phyloP scores from a whole-genome alignment of 2,113 vertebrate species.

The Brachyhypopomus gauderio region DNA sequence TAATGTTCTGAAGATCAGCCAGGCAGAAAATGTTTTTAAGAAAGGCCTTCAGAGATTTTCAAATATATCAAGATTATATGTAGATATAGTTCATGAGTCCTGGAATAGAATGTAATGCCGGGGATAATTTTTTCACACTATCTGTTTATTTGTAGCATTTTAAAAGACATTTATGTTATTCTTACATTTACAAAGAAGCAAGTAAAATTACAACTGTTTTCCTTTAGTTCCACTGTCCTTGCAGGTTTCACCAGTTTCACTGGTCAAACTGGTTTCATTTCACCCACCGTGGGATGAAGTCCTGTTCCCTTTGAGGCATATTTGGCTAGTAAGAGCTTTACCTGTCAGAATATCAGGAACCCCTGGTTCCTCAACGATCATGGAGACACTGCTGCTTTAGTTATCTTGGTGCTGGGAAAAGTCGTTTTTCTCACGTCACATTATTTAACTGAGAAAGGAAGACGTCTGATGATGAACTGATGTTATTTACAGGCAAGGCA shows the following conservation, averaged over 20 bases:
- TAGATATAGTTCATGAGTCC: neutral
- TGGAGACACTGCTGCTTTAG: slow-evolving; percentile 61
- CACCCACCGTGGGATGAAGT: neutral
- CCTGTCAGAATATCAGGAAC: neutral
- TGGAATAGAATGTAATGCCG: neutral
- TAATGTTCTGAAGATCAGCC: neutral
- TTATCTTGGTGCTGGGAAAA: slow-evolving; percentile 52
- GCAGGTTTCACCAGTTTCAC: neutral
- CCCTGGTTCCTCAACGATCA: neutral
- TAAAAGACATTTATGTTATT: neutral
- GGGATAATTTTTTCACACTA: neutral
- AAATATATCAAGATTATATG: slow-evolving; percentile 12
- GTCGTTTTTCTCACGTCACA: slow-evolving; percentile 57
- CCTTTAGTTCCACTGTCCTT: neutral
- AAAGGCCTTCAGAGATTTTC: slow-evolving; percentile 27
- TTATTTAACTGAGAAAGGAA: slow-evolving; percentile 64
- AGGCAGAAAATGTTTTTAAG: slow-evolving; percentile 3
- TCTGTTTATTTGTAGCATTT: neutral
- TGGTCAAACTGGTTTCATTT: neutral
- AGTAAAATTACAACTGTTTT: neutral
- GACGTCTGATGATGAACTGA: neutral
- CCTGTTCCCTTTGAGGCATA: neutral
- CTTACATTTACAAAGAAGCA: neutral
- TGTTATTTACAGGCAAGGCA: neutral
- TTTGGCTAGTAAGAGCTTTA: neutral